A percentile compares a stretch with the other conserved stretches of the same genome.
phyloP scores from a whole-genome alignment of 1,140 invertebrate genomes.

The Cydia pomonella region DNA sequence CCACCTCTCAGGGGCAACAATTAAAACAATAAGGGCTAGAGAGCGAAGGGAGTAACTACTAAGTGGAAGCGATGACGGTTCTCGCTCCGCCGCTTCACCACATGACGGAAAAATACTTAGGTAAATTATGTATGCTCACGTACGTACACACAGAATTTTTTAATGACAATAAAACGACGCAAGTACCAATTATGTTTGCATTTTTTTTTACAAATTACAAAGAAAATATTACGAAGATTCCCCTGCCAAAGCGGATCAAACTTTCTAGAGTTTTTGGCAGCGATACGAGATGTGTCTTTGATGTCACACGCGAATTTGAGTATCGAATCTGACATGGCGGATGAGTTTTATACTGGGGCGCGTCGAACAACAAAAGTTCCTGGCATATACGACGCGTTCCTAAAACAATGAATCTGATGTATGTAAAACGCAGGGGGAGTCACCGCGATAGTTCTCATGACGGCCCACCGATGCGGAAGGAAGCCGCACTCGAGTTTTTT shows the following conservation, averaged over 20 bases:
- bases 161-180: neutral
- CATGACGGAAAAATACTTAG: constrained; percentile 49
- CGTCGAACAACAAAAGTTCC: constrained; percentile 73
- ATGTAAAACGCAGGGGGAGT: constrained; percentile 77
- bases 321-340: constrained; percentile 46
- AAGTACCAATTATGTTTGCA: neutral
- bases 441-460: constrained; percentile 75
- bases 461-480: constrained; percentile 74
- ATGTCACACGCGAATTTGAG: constrained; percentile 29
- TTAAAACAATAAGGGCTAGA: constrained; percentile 72
- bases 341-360: constrained; percentile 57
- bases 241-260: neutral
- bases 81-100: constrained; percentile 47
- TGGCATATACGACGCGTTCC: constrained; percentile 65
- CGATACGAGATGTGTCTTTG: constrained; percentile 21
- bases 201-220: neutral
- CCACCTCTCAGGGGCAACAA: constrained; percentile 75
- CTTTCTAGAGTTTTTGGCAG: neutral
- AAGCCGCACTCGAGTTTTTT: constrained; percentile 76
- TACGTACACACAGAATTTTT: constrained; percentile 7
- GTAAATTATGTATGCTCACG: constrained; percentile 64
- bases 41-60: constrained; percentile 64
- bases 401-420: constrained; percentile 79
- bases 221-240: neutral
- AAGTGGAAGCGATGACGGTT: constrained; percentile 68